Percentiles rank a stretch among this genome's conserved stretches.
phyloP scores from a whole-genome alignment of 2,797 vertebrate genomes.

The Sylvia borin region DNA sequence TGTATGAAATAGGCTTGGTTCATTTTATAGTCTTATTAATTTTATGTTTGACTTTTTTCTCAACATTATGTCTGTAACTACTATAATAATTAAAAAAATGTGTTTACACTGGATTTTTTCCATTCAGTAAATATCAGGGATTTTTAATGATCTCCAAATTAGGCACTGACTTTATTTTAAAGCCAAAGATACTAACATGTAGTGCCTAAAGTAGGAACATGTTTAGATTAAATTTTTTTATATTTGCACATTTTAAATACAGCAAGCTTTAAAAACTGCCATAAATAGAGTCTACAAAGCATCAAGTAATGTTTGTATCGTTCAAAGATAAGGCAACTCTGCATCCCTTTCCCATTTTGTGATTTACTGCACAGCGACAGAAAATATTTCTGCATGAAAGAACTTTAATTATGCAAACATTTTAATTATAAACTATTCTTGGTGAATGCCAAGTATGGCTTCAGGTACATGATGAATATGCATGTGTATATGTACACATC shows the following conservation, averaged over 20 bases:
- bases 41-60: background rate
- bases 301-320: background rate
- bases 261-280: background rate
- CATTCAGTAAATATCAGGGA: background rate
- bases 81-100: background rate
- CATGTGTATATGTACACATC: background rate
- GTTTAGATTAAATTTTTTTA: background rate
- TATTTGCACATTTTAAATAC: background rate
- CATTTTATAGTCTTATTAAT: background rate
- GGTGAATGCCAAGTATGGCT: background rate
- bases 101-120: background rate
- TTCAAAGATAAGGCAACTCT: background rate
- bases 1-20: background rate
- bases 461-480: background rate
- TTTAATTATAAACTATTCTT: background rate
- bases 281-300: background rate
- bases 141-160: constrained; percentile 17
- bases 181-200: background rate
- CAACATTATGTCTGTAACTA: background rate
- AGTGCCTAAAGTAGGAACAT: background rate
- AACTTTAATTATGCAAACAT: background rate
- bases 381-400: background rate
- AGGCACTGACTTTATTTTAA: background rate
- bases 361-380: background rate
- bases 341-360: background rate